These are phyloP conservation scores for Esperia sulphurella DNA, from an alignment of 2,888 invertebrate species.

Conservation along the genomic window DNA sequence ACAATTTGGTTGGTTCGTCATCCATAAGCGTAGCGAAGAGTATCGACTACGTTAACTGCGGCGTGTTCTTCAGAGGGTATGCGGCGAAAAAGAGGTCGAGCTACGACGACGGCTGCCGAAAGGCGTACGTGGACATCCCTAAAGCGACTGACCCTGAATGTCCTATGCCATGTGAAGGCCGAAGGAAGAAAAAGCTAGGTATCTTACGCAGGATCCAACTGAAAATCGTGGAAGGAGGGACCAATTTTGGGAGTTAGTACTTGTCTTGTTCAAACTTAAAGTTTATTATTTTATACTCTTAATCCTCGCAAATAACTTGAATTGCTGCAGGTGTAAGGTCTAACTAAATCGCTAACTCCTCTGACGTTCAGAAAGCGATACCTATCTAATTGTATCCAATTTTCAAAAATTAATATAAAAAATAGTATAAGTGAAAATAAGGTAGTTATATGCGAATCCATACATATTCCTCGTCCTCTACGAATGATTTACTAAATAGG, in stretches of 20 bases:
- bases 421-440: no score
- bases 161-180: conserved; percentile 40
- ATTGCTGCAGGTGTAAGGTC: no score
- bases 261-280: no score
- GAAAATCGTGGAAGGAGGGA: conserved; percentile 59
- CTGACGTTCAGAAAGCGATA: no score
- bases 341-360: no score
- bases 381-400: no score
- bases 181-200: conserved; percentile 39
- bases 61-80: conserved; percentile 27
- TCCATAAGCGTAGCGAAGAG: conserved; percentile 12
- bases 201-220: conserved; percentile 62
- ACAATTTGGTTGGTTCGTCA: conserved; percentile 20
- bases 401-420: no score
- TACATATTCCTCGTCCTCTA: background rate
- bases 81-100: conserved; percentile 29
- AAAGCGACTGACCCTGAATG: conserved; percentile 42
- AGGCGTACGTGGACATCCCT: conserved; percentile 52
- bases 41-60: conserved; percentile 15
- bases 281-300: no score
- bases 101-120: conserved; percentile 39
- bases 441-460: no score
- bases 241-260: conserved; percentile 67
- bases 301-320: no score
- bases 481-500: background rate